These are phyloP conservation scores for Globodera rostochiensis DNA, from an alignment of 1,140 invertebrate species.

Conservation along the genomic window DNA sequence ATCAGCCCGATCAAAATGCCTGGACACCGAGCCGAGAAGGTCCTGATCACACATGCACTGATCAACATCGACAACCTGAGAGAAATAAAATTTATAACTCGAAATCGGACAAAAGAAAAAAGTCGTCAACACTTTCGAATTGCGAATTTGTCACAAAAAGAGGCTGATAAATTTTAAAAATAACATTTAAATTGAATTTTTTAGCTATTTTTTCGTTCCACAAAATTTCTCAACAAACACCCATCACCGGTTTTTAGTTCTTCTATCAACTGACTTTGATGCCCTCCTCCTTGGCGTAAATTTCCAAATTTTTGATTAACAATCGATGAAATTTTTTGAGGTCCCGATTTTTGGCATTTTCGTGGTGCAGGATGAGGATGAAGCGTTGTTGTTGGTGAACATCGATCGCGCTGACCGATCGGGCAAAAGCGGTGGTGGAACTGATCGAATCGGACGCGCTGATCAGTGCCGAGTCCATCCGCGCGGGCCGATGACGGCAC, in stretches of 20 bases:
- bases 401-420: not conserved
- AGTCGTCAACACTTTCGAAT: too few relatives aligned
- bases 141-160: too few relatives aligned
- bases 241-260: not conserved
- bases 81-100: not conserved
- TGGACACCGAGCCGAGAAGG: slow-evolving; percentile 18
- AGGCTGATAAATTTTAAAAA: too few relatives aligned
- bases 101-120: too few relatives aligned
- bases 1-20: slow-evolving; percentile 24
- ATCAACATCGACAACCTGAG: slow-evolving; percentile 25
- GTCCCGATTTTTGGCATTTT: slow-evolving; percentile 13
- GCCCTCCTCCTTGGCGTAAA: slow-evolving; percentile 9
- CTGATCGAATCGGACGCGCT: not conserved
- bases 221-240: too few relatives aligned
- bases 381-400: not conserved
- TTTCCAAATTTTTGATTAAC: slow-evolving; percentile 24
- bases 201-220: too few relatives aligned
- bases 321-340: slow-evolving; percentile 14
- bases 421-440: not conserved
- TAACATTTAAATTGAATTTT: too few relatives aligned
- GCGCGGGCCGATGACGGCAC: not conserved
- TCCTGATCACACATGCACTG: slow-evolving; percentile 33
- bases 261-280: slow-evolving; percentile 11
- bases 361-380: slow-evolving; percentile 25
- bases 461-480: not conserved